These are phyloP conservation scores for Bibio marci DNA, from an alignment of 2,888 invertebrate genomes.

Conservation along the genomic window DNA sequence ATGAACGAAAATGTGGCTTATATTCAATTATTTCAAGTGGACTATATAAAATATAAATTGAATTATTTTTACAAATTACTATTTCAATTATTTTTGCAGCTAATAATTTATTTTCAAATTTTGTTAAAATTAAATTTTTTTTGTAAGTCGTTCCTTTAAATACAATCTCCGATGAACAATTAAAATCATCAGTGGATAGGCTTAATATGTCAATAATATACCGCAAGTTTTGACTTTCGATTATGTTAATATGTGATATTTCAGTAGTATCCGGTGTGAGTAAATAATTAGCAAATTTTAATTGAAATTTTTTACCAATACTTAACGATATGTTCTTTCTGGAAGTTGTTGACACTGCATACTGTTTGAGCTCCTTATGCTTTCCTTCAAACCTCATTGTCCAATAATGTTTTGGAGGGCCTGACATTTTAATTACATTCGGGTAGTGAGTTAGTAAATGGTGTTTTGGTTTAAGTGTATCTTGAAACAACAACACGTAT, in stretches of 20 bases:
- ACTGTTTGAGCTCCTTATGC: conserved; percentile 5
- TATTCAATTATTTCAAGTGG: neutral
- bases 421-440: conserved; percentile 3
- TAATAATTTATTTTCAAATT: neutral
- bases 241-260: neutral
- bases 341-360: neutral
- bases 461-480: conserved; percentile 6
- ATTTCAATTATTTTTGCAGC: neutral
- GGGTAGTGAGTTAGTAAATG: conserved; percentile 5
- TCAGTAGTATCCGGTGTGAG: neutral
- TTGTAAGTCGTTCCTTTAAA: conserved; percentile 2
- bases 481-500: conserved; percentile 3
- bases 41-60: neutral
- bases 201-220: neutral
- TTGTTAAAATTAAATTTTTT: neutral
- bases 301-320: neutral
- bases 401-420: conserved; percentile 1
- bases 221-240: too few relatives aligned
- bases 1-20: neutral
- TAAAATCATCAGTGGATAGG: neutral
- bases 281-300: neutral
- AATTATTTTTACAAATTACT: neutral
- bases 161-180: neutral
- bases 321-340: neutral
- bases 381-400: conserved; percentile 5